Percentiles rank a stretch among this genome's conserved stretches.
Evolutionary conservation across 2,113 vertebrate species (phyloP).

Genomic region (Odocoileus hemionus): DNA sequence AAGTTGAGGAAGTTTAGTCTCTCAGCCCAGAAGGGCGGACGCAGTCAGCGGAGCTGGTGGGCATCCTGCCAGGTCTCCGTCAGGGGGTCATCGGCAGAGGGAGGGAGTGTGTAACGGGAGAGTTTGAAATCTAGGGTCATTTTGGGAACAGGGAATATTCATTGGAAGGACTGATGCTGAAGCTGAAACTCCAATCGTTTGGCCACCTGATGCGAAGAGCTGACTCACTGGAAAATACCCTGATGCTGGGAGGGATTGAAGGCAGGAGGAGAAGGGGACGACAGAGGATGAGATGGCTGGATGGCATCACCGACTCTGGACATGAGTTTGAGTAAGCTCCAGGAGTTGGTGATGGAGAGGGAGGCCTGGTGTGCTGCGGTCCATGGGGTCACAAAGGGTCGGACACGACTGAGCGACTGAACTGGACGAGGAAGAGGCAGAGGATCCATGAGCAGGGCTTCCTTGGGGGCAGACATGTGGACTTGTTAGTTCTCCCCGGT

Average conservation of each 20-base stretch:
- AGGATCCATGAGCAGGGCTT: background rate
- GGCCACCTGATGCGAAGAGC: background rate
- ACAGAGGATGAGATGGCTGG: background rate
- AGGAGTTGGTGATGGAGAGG: background rate
- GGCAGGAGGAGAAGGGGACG: background rate
- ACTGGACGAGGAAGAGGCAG: background rate
- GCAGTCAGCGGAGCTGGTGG: background rate
- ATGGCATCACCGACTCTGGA: background rate
- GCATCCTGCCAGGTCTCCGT: accelerated
- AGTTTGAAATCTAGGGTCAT: background rate
- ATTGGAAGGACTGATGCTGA: background rate
- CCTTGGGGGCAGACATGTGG: background rate
- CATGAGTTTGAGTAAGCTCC: background rate
- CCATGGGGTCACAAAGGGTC: background rate
- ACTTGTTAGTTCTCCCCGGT: background rate
- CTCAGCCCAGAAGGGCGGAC: background rate
- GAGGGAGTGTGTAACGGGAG: background rate
- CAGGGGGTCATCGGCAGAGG: background rate
- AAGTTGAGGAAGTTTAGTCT: background rate
- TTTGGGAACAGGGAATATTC: background rate
- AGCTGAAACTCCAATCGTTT: background rate
- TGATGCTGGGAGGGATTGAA: background rate
- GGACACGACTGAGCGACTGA: background rate
- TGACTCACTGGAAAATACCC: background rate
- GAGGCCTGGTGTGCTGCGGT: background rate